phyloP scores from a whole-genome alignment of 1,140 invertebrate genomes.

The Drosophila bocqueti region DNA sequence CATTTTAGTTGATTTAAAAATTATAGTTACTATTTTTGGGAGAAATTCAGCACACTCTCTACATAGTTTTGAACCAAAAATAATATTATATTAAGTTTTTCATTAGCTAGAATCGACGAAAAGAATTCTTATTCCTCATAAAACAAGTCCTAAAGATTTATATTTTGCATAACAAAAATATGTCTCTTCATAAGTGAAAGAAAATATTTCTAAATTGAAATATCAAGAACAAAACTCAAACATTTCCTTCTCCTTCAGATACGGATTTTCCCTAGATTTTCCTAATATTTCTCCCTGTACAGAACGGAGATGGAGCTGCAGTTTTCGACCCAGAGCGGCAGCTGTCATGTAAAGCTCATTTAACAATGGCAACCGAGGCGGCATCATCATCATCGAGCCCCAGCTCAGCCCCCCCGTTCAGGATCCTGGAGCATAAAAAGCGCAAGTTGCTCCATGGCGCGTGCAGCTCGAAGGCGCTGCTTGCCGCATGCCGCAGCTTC shows the following conservation, averaged over 20 bases:
- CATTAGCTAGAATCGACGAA: not conserved
- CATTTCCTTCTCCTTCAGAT: not conserved
- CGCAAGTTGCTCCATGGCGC: conserved; percentile 78
- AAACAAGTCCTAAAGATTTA: not conserved
- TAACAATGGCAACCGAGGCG: conserved; percentile 62
- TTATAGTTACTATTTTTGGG: not conserved
- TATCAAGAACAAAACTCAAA: not conserved
- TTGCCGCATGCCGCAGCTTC: conserved; percentile 80
- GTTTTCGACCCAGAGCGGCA: conserved; percentile 42
- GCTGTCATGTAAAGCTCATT: conserved; percentile 65
- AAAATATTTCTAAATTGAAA: not conserved
- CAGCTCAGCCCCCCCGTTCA: conserved; percentile 4
- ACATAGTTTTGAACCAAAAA: too few relatives aligned
- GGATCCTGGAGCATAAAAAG: conserved; percentile 63
- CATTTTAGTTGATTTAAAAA: not conserved
- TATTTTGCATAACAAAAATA: not conserved
- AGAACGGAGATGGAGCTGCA: conserved; percentile 8
- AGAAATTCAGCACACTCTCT: not conserved
- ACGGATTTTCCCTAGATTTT: not conserved
- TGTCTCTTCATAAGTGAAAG: not conserved
- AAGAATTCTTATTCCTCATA: not conserved
- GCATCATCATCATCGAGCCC: conserved; percentile 42
- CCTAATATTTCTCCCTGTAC: conserved; percentile 9
- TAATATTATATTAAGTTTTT: not conserved
- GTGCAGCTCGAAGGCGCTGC: conserved; percentile 76